Percentiles rank a stretch among this genome's conserved stretches.
These are phyloP conservation scores for Cirrhinus mrigala DNA, from an alignment of 2,797 vertebrate species.

Conservation along the genomic window DNA sequence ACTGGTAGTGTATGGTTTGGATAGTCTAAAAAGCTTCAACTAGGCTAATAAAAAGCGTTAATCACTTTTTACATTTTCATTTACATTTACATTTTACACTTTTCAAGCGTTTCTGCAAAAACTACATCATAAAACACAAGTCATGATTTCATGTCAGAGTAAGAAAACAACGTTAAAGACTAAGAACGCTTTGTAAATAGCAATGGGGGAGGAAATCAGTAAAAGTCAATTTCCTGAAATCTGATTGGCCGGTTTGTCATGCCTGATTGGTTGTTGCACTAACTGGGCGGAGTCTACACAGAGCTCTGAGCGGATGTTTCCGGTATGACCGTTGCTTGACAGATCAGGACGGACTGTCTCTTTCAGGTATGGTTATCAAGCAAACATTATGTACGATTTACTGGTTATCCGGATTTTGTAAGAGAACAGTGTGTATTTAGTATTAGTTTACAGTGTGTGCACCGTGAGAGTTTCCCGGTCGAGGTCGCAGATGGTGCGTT, in stretches of 20 bases:
- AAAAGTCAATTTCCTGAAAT: neutral
- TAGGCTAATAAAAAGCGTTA: neutral
- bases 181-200: constrained; percentile 19
- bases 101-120: neutral
- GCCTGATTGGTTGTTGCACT: constrained; percentile 36
- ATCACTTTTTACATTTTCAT: neutral
- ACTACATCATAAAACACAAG: neutral
- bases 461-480: neutral
- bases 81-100: too few relatives aligned
- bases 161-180: neutral
- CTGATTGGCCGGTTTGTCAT: constrained; percentile 42
- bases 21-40: neutral
- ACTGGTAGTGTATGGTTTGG: too few relatives aligned
- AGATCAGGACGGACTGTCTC: constrained; percentile 43
- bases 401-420: too few relatives aligned
- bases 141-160: neutral
- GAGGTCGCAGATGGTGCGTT: constrained; percentile 35
- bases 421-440: neutral
- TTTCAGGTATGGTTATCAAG: constrained; percentile 49
- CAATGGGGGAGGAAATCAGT: neutral
- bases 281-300: constrained; percentile 29
- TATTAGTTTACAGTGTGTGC: neutral
- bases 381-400: neutral
- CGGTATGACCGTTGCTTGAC: constrained; percentile 55
- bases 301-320: constrained; percentile 34